Base-by-base conservation (phyloP, 2,888 invertebrate genomes). In the Galeopsomyia nigrocyanea region DNA sequence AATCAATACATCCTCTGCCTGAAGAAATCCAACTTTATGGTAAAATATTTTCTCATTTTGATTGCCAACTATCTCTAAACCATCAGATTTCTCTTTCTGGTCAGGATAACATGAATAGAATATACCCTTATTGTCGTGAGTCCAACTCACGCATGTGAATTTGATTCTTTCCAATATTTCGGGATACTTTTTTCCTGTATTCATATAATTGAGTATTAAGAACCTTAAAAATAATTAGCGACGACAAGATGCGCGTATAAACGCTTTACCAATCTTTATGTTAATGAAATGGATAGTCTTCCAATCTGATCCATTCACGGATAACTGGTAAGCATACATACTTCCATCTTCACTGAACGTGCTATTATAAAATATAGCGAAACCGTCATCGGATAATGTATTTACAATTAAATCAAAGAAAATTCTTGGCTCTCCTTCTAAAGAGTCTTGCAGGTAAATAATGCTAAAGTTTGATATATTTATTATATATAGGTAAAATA, bases 401-500 rank as follows among this genome's bases (percentile, higher is more conserved):
- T 99, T n/a, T n/a, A n/a, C n/a, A n/a, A n/a, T 99, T 0, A 98
- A 98, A 88, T 99, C 98, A n/a, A 99, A 88, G 87, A 99, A 98
- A 46, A 97, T 92, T 72, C 89, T 89, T 13, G 94, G 91, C 82
- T 96, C 94, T 31, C 90, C 91, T 21, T 92, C 90, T 76, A 97
- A 83, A 1, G 90, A 89, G 80, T 95, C 92, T 89, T 96, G 95
- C 31, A 95, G 92, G 88, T 96, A 98, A 77, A 97, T 87, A 16
- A 98, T 97, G 88, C 97, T 98, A 47, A n/a, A 65, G 17, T 58
- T 61, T 39, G 31, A 46, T n/a, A 57, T 60, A 39, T 17, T 50
- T 13, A 61, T 31, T 10, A 17, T 58, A n/a, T 10, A 56, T n/a
- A 13, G 16, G 16, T 6, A 17, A 14, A 51, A 51, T n/a, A n/a